Percentiles rank a stretch among this genome's conserved stretches.
Evolutionary conservation across 1,140 invertebrate genomes (phyloP).

Genomic region (Bilobella aurantiaca): DNA sequence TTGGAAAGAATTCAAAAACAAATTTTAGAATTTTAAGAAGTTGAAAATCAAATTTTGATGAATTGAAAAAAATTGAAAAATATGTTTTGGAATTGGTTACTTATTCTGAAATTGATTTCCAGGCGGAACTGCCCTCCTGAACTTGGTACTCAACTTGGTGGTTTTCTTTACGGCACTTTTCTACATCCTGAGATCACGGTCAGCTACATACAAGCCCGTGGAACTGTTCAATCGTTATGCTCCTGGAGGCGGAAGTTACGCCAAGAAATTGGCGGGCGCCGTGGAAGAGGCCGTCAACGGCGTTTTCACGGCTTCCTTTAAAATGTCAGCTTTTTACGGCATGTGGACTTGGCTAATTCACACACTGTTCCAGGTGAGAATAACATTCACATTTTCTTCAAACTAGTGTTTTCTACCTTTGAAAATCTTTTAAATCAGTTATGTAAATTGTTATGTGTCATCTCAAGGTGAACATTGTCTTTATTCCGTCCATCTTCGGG

Average conservation of each 20-base stretch:
- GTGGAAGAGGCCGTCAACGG: conserved; percentile 49
- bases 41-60: too few relatives aligned
- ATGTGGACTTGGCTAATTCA: conserved; percentile 97
- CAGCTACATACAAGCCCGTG: conserved; percentile 79
- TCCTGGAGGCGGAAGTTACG: conserved; percentile 49
- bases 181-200: conserved; percentile 82
- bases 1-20: background rate
- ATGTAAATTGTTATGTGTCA: background rate
- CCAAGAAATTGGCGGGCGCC: conserved; percentile 23
- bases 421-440: too few relatives aligned
- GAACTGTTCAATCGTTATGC: conserved; percentile 67
- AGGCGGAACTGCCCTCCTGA: conserved; percentile 84
- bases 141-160: conserved; percentile 83
- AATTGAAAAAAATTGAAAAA: too few relatives aligned
- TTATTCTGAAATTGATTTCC: conserved; percentile 1
- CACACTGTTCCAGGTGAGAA: conserved; percentile 72
- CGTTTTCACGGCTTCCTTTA: conserved; percentile 88
- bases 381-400: too few relatives aligned
- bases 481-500: conserved; percentile 58
- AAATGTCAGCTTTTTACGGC: conserved; percentile 93
- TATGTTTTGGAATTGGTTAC: too few relatives aligned
- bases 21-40: background rate
- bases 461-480: conserved; percentile 33
- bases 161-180: conserved; percentile 94
- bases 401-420: too few relatives aligned